Evolutionary conservation across 2,113 vertebrate genomes (phyloP).

Genomic region (Serilophus lunatus): DNA sequence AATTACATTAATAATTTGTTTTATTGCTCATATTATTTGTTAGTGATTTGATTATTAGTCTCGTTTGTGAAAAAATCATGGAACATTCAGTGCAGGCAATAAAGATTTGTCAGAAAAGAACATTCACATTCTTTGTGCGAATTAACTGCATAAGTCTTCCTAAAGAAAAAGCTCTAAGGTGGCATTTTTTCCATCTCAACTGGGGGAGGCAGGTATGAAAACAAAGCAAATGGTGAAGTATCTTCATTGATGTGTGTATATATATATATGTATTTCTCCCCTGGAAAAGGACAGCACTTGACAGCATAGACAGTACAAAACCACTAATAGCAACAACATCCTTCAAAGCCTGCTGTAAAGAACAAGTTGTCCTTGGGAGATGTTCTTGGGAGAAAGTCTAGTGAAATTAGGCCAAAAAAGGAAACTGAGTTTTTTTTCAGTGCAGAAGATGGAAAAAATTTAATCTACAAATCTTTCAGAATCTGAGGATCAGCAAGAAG

Average conservation of each 20-base stretch:
- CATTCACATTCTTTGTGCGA: neutral
- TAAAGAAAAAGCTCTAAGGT: neutral
- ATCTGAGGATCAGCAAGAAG: neutral
- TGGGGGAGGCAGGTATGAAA: neutral
- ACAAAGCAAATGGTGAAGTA: neutral
- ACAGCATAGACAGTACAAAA: neutral
- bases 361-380: neutral
- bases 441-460: neutral
- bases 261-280: neutral
- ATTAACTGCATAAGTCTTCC: neutral
- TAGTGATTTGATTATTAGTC: neutral
- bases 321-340: neutral
- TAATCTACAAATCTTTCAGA: neutral
- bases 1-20: neutral
- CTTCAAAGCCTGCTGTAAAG: neutral
- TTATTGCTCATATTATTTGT: neutral
- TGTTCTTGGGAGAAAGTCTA: neutral
- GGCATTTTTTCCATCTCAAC: neutral
- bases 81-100: neutral
- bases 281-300: neutral
- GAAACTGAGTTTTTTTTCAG: neutral
- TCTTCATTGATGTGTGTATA: neutral
- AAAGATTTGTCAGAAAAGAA: neutral
- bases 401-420: neutral
- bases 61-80: neutral